These are phyloP conservation scores for Oxycera nigricornis DNA, from an alignment of 2,888 invertebrate species.

Conservation along the genomic window DNA sequence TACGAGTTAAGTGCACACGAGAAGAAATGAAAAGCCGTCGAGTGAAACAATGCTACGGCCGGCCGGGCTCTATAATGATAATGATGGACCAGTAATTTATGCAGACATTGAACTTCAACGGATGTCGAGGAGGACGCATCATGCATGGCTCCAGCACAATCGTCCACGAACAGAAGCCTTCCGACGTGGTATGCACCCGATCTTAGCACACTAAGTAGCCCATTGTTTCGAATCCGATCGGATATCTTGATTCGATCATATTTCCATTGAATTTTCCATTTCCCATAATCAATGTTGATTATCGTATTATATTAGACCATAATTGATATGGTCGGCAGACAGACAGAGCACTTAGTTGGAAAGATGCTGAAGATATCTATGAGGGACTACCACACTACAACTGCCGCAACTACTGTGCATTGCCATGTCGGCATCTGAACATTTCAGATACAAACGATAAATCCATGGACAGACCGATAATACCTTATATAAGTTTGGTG, in stretches of 20 bases:
- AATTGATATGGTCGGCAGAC: constrained; percentile 14
- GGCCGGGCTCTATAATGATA: constrained; percentile 3
- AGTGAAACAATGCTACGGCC: constrained; percentile 6
- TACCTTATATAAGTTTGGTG: not conserved
- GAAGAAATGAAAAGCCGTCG: not conserved
- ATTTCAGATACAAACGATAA: constrained; percentile 6
- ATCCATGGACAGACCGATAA: not conserved
- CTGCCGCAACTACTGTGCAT: not conserved
- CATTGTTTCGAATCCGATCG: constrained; percentile 25
- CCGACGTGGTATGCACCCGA: not conserved
- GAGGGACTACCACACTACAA: not conserved
- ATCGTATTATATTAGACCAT: constrained; percentile 30
- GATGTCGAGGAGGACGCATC: constrained; percentile 36
- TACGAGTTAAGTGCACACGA: not conserved
- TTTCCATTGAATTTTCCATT: constrained; percentile 31
- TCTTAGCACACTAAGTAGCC: constrained; percentile 27
- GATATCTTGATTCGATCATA: constrained; percentile 29
- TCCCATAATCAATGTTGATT: constrained; percentile 32
- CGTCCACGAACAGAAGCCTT: not conserved
- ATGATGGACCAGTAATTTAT: constrained; percentile 34
- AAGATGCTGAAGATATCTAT: not conserved
- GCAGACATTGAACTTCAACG: constrained; percentile 40
- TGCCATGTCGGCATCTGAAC: not conserved
- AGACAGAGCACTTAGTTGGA: not conserved
- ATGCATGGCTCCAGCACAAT: not conserved